These are phyloP conservation scores for Sceliomorpha sp. DNA, from an alignment of 2,888 invertebrate species.

Conservation along the genomic window DNA sequence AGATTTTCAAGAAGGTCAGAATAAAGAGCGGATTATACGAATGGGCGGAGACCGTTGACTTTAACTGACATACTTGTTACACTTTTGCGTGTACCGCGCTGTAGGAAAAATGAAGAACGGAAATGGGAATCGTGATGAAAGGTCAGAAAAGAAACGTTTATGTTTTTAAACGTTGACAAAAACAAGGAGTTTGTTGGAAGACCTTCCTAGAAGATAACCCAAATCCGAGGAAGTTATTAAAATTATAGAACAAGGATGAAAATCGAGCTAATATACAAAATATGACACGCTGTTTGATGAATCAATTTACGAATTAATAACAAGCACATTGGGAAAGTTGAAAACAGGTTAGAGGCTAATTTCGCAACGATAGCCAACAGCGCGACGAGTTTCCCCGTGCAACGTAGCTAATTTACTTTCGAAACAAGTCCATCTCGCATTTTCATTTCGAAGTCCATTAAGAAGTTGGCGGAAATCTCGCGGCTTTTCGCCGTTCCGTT, in stretches of 20 bases:
- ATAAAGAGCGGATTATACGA: background rate
- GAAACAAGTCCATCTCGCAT: constrained; percentile 54
- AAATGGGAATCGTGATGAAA: background rate
- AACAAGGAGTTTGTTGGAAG: too few species aligned
- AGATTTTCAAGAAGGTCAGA: background rate
- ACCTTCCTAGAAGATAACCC: too few species aligned
- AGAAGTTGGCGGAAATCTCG: constrained; percentile 55
- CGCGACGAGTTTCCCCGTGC: constrained; percentile 26
- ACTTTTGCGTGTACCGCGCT: too few species aligned
- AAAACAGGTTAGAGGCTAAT: constrained; percentile 28
- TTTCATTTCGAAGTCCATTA: constrained; percentile 58
- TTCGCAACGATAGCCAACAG: constrained; percentile 21
- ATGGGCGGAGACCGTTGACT: background rate
- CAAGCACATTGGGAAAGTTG: constrained; percentile 15
- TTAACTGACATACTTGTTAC: too few species aligned
- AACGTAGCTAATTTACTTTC: constrained; percentile 51
- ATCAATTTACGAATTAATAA: too few species aligned
- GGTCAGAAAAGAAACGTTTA: too few species aligned
- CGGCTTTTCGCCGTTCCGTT: constrained; percentile 53
- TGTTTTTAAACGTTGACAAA: too few species aligned
- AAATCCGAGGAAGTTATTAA: too few species aligned
- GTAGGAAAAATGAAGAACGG: too few species aligned
- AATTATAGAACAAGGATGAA: too few species aligned
- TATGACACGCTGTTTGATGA: too few species aligned
- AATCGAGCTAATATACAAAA: too few species aligned